Evolutionary conservation across 1,140 invertebrate genomes (phyloP).

Genomic region (Homalodisca vitripennis): DNA sequence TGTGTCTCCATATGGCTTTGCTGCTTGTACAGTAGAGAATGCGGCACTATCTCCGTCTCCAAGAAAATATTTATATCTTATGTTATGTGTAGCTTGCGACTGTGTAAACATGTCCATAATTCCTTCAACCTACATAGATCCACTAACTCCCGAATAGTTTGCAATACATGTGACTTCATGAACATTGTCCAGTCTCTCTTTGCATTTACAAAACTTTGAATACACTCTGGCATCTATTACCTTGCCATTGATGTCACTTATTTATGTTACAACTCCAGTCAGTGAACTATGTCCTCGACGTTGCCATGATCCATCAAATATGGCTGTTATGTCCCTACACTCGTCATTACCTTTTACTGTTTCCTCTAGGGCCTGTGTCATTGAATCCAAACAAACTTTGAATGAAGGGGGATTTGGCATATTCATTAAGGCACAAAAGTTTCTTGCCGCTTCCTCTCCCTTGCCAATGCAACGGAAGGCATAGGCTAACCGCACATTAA

Average conservation of each 20-base stretch:
- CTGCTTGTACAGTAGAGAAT: slow-evolving; percentile 31
- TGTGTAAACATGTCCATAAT: slow-evolving; percentile 28
- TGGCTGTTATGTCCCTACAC: slow-evolving; percentile 19
- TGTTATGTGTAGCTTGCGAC: slow-evolving; percentile 30
- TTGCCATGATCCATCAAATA: no score
- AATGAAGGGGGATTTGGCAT: no score
- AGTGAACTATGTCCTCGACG: slow-evolving; percentile 30
- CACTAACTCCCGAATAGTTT: slow-evolving; percentile 38
- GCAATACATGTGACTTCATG: slow-evolving; percentile 32
- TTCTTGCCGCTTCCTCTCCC: background rate
- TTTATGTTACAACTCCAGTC: slow-evolving; percentile 27
- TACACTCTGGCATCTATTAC: slow-evolving; percentile 32
- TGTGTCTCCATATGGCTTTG: slow-evolving; percentile 37
- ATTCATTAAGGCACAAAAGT: background rate
- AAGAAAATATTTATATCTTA: no score
- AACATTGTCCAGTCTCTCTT: background rate
- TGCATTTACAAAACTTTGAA: slow-evolving; percentile 33
- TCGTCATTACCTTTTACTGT: slow-evolving; percentile 11
- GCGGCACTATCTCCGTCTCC: no score
- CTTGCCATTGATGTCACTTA: slow-evolving; percentile 28
- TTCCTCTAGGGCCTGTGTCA: slow-evolving; percentile 15
- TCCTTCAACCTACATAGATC: slow-evolving; percentile 35
- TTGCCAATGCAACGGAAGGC: background rate
- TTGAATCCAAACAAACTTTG: slow-evolving; percentile 9
- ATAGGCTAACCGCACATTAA: background rate